phyloP scores from a whole-genome alignment of 2,888 invertebrate species.

The Nomada lathburiana region DNA sequence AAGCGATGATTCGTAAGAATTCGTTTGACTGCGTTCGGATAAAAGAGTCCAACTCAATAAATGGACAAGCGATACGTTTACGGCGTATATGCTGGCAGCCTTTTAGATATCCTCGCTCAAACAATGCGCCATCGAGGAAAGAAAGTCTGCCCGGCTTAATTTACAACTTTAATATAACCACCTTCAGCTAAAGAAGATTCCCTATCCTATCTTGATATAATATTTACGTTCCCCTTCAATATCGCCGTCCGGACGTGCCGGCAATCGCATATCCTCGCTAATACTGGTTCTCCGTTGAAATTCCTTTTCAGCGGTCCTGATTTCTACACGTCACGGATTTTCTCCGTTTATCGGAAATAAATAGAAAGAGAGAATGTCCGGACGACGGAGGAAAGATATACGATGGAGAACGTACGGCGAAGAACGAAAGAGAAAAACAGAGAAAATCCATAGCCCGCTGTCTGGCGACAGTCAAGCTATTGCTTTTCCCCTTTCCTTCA shows the following conservation, averaged over 20 bases:
- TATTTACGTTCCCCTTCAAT: not conserved
- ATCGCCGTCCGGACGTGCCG: not conserved
- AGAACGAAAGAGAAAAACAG: constrained; percentile 1
- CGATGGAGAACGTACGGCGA: constrained; percentile 12
- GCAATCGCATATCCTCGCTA: not conserved
- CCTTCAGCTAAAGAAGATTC: too few relatives aligned
- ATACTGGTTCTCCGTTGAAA: constrained; percentile 37
- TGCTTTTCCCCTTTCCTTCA: constrained; percentile 42
- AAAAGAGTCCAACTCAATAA: constrained; percentile 3
- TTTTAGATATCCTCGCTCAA: too few relatives aligned
- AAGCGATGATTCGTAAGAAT: not conserved
- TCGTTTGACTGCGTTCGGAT: not conserved
- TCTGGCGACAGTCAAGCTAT: constrained; percentile 69
- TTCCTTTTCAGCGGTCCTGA: constrained; percentile 39
- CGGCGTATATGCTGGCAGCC: too few relatives aligned
- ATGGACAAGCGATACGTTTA: too few relatives aligned
- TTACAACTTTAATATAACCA: too few relatives aligned
- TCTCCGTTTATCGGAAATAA: constrained; percentile 59
- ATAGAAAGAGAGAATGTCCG: constrained; percentile 41
- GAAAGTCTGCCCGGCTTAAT: too few relatives aligned
- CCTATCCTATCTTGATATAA: not conserved
- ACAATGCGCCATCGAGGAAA: too few relatives aligned
- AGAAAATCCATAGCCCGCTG: constrained; percentile 45
- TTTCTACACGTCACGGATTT: constrained; percentile 37
- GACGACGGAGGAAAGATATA: constrained; percentile 15